Conservation (phyloP, 2,113 vertebrate genomes). For the Nesoenas mayeri region DNA sequence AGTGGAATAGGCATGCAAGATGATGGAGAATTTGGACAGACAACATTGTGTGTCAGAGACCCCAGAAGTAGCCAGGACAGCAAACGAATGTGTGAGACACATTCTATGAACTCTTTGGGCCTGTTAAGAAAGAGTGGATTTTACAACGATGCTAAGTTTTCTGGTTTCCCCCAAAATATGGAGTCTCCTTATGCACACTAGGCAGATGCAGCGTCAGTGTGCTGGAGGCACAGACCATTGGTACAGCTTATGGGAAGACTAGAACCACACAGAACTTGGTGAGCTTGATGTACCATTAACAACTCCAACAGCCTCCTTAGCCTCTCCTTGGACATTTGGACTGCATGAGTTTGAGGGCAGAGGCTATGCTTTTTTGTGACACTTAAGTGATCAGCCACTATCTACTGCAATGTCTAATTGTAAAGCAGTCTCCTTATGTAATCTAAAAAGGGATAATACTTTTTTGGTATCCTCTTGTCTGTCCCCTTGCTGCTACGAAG, state of each 20-base stretch:
- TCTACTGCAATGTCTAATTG: neutral
- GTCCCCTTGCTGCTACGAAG: neutral
- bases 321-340: neutral
- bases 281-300: neutral
- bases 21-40: slow-evolving; percentile 91
- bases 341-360: neutral
- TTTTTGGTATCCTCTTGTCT: neutral
- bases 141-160: neutral
- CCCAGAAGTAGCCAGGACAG: slow-evolving; percentile 97
- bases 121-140: slow-evolving; percentile 72
- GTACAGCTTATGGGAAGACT: neutral
- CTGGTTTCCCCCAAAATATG: neutral
- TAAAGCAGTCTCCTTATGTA: neutral
- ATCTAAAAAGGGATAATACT: neutral
- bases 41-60: slow-evolving; percentile 93
- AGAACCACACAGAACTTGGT: neutral
- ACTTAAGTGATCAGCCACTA: neutral
- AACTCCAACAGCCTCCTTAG: neutral
- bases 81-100: slow-evolving; percentile 96
- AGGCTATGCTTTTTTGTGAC: neutral
- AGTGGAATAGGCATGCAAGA: slow-evolving; percentile 96
- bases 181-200: neutral
- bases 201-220: neutral
- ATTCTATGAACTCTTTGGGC: slow-evolving; percentile 99
- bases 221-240: neutral